Evolutionary conservation across 1,140 invertebrate genomes (phyloP).

Genomic region (Drosophila jambulina): DNA sequence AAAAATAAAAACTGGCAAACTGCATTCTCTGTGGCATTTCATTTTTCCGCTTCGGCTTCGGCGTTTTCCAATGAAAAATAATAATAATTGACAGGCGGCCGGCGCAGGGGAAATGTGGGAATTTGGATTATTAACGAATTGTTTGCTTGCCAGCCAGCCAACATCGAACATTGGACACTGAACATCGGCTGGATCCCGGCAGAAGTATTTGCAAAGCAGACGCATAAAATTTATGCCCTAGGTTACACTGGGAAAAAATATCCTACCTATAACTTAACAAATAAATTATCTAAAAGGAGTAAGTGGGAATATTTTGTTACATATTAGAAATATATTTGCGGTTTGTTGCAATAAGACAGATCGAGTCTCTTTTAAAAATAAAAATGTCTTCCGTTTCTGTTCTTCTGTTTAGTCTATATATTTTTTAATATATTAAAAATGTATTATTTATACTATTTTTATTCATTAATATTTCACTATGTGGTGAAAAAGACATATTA

Average conservation of each 20-base stretch:
- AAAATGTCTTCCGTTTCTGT: too few species aligned
- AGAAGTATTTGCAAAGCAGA: slow-evolving; percentile 66
- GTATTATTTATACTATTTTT: too few species aligned
- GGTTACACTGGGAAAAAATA: neutral
- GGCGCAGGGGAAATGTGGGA: slow-evolving; percentile 71
- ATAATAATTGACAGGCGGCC: slow-evolving; percentile 80
- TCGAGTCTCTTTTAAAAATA: too few species aligned
- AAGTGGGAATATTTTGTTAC: too few species aligned
- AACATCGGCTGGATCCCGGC: slow-evolving; percentile 16
- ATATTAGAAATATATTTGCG: too few species aligned
- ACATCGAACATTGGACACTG: slow-evolving; percentile 42
- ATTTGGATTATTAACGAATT: slow-evolving; percentile 84
- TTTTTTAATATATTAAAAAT: too few species aligned
- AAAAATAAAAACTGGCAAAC: slow-evolving; percentile 45
- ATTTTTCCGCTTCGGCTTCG: slow-evolving; percentile 81
- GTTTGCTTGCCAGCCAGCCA: slow-evolving; percentile 61
- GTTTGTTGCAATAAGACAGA: too few species aligned
- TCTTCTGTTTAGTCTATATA: too few species aligned
- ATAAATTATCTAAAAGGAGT: too few species aligned
- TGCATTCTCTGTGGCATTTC: slow-evolving; percentile 76
- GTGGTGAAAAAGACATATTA: too few species aligned
- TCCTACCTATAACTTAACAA: too few species aligned
- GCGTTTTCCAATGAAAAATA: slow-evolving; percentile 81
- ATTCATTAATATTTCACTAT: too few species aligned
- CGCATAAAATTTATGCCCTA: slow-evolving; percentile 78